Conservation (phyloP, 1,140 invertebrate genomes). For the Trichomalopsis sarcophagae region DNA sequence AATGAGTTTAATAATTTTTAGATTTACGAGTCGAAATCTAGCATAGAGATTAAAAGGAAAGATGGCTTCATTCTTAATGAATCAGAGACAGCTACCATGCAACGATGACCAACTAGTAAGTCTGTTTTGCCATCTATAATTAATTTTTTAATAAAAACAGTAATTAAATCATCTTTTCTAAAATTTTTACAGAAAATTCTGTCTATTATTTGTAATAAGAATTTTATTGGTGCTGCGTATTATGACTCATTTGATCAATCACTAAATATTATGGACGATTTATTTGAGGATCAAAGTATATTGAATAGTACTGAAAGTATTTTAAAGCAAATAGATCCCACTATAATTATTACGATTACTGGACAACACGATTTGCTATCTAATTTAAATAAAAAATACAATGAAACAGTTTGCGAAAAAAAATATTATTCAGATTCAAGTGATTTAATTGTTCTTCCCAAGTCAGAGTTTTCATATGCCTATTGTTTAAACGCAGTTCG, state of each 20-base stretch:
- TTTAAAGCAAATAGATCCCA: constrained; percentile 15
- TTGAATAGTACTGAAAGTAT: constrained; percentile 1
- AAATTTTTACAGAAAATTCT: constrained; percentile 51
- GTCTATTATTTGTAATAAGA: constrained; percentile 53
- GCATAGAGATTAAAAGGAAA: too few relatives aligned
- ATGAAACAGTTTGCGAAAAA: not conserved
- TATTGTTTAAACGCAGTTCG: constrained; percentile 28
- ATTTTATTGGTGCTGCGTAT: constrained; percentile 80
- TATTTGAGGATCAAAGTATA: not conserved
- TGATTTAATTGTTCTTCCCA: constrained; percentile 2
- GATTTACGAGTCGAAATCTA: too few relatives aligned
- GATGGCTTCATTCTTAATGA: too few relatives aligned
- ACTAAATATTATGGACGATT: constrained; percentile 1
- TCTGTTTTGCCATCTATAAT: too few relatives aligned
- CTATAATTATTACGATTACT: constrained; percentile 18
- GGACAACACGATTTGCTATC: constrained; percentile 1
- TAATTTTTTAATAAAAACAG: too few relatives aligned
- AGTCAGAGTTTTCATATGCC: constrained; percentile 14
- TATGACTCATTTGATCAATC: constrained; percentile 68
- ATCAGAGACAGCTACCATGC: too few relatives aligned
- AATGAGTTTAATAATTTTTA: too few relatives aligned
- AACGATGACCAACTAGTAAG: too few relatives aligned
- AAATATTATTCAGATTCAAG: not conserved
- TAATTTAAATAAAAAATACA: not conserved
- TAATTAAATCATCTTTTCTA: too few relatives aligned